These are phyloP conservation scores for Hucho hucho DNA, from an alignment of 2,113 vertebrate species.

Conservation along the genomic window DNA sequence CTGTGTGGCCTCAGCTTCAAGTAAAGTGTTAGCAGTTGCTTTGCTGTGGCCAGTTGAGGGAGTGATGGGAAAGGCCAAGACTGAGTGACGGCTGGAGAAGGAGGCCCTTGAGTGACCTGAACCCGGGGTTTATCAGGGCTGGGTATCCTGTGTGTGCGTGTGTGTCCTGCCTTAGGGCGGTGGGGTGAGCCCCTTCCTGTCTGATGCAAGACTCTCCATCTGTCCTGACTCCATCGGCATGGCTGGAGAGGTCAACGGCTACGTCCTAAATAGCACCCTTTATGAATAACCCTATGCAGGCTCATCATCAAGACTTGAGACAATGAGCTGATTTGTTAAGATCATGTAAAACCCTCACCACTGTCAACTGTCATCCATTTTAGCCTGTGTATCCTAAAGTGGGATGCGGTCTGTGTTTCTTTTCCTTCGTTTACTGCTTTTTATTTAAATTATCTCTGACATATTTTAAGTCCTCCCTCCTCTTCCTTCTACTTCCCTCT, in stretches of 20 bases:
- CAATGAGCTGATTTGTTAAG: too few relatives aligned
- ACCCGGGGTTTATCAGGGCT: slow-evolving; percentile 1
- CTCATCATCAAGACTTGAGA: too few relatives aligned
- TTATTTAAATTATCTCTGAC: background rate
- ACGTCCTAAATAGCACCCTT: background rate
- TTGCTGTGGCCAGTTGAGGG: background rate
- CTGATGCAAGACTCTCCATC: background rate
- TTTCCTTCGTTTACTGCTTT: background rate
- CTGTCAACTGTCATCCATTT: too few relatives aligned
- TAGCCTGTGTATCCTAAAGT: too few relatives aligned
- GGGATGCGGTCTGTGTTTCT: too few relatives aligned
- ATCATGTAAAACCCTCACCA: too few relatives aligned
- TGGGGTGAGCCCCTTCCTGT: background rate
- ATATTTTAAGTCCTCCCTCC: background rate
- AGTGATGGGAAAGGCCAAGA: background rate
- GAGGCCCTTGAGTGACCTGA: slow-evolving; percentile 13
- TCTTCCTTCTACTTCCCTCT: background rate
- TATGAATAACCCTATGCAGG: too few relatives aligned
- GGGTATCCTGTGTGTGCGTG: background rate
- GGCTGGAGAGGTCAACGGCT: background rate
- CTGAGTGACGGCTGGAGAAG: background rate
- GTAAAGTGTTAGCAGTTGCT: too few relatives aligned
- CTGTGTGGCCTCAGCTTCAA: too few relatives aligned
- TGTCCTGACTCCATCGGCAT: background rate
- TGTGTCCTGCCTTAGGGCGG: slow-evolving; percentile 14